Base-by-base conservation (phyloP, 1,140 invertebrate species). In the Rhysida immarginata region DNA sequence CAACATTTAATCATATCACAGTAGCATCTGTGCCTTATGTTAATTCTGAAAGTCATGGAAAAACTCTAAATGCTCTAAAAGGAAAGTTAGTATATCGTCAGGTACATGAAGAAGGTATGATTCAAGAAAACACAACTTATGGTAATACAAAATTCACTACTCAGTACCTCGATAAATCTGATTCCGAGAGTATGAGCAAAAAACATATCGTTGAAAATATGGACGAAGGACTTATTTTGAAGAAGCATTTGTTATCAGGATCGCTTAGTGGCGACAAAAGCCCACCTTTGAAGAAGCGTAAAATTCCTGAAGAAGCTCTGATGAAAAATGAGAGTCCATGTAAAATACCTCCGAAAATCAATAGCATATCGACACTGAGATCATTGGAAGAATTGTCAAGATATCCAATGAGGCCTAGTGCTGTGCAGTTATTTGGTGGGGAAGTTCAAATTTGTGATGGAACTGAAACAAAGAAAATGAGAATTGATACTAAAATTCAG, bases 401-500 rank as follows among this genome's bases (percentile, higher is more conserved):
- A 5, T 24, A 49, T 53, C 55, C 55, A 23, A 50, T 56, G 45
- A 3, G 41, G 18, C 2, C 46, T 2, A 50, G 25, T 42, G 2
- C 55, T 41, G 23, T 56, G 24, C 82, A 84, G 66, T 77, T 85
- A 74, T 86, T 85, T 69, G 83, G 83, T 1, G 83, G 83, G 1
- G 80, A 85, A 71, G 83, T 85, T 0, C 79, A 82, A 64, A 84
- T 85, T 55, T 69, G 81, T 21, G 62, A 64, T 42, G 63, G 62
- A 13, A 60, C 79, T 5, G 80, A 82, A 58, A 79, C 77, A 0
- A 83, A 81, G 46, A 83, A 81, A 1, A 75, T 84, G 69, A 76
- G 80, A 48, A 84, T 84, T 59, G 82, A 84, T 61, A 76, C 77
- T 1, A 70, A 24, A 51, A 26, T 51, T 11, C 49, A 51, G 21